These are phyloP conservation scores for Yasuhikotakia modesta DNA, from an alignment of 2,797 vertebrate species.

Conservation along the genomic window DNA sequence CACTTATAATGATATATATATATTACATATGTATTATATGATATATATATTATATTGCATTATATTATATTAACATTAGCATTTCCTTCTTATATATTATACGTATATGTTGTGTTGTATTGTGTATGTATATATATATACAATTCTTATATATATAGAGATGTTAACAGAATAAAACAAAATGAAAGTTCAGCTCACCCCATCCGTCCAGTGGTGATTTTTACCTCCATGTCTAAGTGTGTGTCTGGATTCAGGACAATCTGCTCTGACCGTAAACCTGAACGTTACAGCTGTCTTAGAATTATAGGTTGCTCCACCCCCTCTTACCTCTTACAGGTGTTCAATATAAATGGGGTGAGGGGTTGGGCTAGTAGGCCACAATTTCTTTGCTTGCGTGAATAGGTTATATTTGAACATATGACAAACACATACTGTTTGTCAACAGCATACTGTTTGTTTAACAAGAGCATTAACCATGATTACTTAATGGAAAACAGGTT, in stretches of 20 bases:
- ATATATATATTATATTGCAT: too few species aligned
- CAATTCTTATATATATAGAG: neutral
- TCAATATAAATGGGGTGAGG: neutral
- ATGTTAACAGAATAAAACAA: neutral
- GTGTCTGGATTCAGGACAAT: neutral
- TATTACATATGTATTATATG: too few species aligned
- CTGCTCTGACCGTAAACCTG: neutral
- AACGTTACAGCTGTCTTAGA: neutral
- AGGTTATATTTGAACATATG: neutral
- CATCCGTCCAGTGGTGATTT: neutral
- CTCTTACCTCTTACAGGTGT: constrained; percentile 38
- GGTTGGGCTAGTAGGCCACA: neutral
- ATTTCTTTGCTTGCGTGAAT: neutral
- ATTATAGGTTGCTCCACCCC: neutral
- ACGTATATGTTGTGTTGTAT: too few species aligned
- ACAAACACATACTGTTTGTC: too few species aligned
- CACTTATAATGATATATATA: too few species aligned
- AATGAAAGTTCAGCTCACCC: constrained; percentile 1
- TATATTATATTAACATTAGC: too few species aligned
- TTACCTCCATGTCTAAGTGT: constrained; percentile 2
- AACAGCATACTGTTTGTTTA: too few species aligned
- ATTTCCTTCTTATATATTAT: too few species aligned
- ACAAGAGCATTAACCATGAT: neutral
- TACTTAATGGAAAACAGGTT: too few species aligned
- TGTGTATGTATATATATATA: too few species aligned